Evolutionary conservation across 2,113 vertebrate species (phyloP).

Genomic region (Tachycineta bicolor): DNA sequence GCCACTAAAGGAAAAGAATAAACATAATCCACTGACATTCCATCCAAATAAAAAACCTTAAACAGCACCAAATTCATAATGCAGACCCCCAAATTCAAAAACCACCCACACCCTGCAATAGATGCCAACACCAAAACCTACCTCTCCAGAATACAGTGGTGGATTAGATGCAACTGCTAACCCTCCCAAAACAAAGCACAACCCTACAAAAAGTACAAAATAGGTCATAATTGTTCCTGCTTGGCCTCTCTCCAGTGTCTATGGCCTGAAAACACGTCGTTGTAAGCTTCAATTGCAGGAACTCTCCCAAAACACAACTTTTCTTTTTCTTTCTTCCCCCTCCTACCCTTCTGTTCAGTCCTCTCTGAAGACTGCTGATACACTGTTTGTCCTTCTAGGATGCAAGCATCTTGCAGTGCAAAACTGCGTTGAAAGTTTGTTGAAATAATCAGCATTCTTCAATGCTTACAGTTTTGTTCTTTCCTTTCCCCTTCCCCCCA

Average conservation of each 20-base stretch:
- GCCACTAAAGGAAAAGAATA: neutral
- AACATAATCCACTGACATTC: neutral
- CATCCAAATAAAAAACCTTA: neutral
- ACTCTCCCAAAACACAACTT: neutral
- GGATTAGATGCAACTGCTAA: neutral
- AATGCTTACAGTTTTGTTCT: neutral
- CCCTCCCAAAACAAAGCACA: neutral
- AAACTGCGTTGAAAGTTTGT: neutral
- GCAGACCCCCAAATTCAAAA: neutral
- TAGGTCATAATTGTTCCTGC: neutral
- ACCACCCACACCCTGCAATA: neutral
- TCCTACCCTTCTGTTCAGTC: neutral
- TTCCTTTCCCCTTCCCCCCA: neutral
- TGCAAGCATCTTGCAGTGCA: neutral
- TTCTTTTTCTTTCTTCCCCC: neutral
- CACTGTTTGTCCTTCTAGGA: neutral
- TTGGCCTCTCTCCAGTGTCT: neutral
- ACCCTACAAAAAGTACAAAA: neutral
- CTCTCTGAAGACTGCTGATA: neutral
- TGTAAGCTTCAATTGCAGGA: neutral
- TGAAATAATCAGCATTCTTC: neutral
- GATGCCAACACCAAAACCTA: neutral
- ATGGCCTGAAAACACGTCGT: neutral
- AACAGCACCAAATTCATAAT: neutral
- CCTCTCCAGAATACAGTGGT: neutral